phyloP scores from a whole-genome alignment of 2,113 vertebrate species.

The Corythoichthys haematopterus region DNA sequence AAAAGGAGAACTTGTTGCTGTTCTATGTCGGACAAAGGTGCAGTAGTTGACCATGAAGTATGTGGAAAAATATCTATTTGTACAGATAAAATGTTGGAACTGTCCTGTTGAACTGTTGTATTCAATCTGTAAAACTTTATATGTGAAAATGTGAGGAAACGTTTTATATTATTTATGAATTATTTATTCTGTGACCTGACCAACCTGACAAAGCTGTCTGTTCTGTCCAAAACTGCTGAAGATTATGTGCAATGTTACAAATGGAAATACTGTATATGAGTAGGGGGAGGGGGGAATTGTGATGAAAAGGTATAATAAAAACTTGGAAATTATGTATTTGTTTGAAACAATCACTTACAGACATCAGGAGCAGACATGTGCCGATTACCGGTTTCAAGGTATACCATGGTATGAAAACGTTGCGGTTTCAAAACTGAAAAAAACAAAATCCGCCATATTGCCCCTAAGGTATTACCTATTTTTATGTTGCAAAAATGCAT shows the following conservation, averaged over 20 bases:
- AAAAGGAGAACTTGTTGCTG: slow-evolving; percentile 29
- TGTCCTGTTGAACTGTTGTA: slow-evolving; percentile 66
- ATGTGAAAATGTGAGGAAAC: slow-evolving; percentile 60
- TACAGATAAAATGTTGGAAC: slow-evolving; percentile 56
- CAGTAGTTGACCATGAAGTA: slow-evolving; percentile 55
- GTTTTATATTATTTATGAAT: slow-evolving; percentile 62
- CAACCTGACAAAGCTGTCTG: slow-evolving; percentile 56
- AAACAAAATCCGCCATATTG: no score
- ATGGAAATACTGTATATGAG: slow-evolving; percentile 47
- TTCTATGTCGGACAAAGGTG: slow-evolving; percentile 44
- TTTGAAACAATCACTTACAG: background rate
- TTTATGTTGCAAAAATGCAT: no score
- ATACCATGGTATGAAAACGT: no score
- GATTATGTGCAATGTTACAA: slow-evolving; percentile 58
- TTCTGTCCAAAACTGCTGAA: slow-evolving; percentile 52
- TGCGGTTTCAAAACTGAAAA: no score
- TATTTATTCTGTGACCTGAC: slow-evolving; percentile 53
- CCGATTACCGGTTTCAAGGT: no score
- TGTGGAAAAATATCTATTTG: slow-evolving; percentile 55
- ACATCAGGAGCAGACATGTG: no score
- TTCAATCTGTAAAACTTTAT: slow-evolving; percentile 63
- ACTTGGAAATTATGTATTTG: background rate
- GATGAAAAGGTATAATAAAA: slow-evolving; percentile 21
- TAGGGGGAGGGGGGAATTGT: slow-evolving; percentile 54
- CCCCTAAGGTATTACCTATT: no score